These are phyloP conservation scores for Hydractinia symbiolongicarpus DNA, from an alignment of 30 jellyfish, hydroid and myxozoan genomes.

Conservation along the genomic window DNA sequence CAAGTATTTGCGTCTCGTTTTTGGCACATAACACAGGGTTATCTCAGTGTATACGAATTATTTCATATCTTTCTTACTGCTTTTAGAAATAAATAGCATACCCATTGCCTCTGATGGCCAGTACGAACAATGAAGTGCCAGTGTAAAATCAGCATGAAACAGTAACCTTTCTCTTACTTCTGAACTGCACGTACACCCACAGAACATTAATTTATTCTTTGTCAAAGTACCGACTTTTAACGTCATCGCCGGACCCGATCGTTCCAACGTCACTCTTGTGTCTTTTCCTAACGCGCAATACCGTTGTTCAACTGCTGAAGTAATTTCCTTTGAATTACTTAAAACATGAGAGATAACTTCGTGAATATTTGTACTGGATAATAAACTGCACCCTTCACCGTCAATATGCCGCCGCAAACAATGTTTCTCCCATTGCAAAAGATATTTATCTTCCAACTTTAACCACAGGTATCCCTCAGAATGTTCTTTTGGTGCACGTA, in stretches of 20 bases:
- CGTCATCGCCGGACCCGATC: conserved; percentile 38
- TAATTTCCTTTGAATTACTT: conserved; percentile 3
- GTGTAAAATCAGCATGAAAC: conserved; percentile 37
- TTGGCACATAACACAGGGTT: background rate
- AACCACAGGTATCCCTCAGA: conserved; percentile 32
- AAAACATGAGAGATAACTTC: conserved; percentile 11
- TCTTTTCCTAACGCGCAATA: background rate
- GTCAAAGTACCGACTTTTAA: conserved; percentile 15
- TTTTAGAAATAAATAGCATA: background rate
- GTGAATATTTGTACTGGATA: conserved; percentile 24
- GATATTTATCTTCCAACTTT: conserved; percentile 33
- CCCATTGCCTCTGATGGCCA: conserved; percentile 41
- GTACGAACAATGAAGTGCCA: conserved; percentile 30
- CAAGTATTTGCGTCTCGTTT: background rate
- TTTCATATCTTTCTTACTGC: background rate
- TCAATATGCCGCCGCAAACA: conserved; percentile 32
- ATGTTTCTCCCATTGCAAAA: conserved; percentile 35
- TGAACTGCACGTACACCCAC: background rate
- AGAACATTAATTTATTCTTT: background rate
- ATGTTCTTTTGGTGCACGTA: conserved; percentile 3
- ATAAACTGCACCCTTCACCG: conserved; percentile 27
- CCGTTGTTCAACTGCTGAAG: background rate
- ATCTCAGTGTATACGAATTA: background rate
- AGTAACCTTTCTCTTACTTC: background rate
- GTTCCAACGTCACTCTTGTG: conserved; percentile 14